phyloP scores from a whole-genome alignment of 2,113 vertebrate genomes.

The Mesocricetus auratus region DNA sequence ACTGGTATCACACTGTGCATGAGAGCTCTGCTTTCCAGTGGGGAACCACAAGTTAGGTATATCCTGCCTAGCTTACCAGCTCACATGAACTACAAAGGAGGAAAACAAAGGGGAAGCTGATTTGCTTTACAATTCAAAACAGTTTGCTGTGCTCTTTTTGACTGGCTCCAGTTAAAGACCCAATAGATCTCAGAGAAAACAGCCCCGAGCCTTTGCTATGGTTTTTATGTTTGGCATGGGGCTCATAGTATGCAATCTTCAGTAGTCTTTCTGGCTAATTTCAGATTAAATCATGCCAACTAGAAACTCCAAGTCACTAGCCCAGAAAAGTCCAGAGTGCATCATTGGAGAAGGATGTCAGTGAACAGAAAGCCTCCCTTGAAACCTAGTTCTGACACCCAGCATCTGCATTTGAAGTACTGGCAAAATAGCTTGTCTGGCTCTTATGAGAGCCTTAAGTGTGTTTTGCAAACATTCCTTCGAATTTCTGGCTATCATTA shows the following conservation, averaged over 20 bases:
- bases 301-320: slow-evolving; percentile 57
- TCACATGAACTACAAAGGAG: slow-evolving; percentile 65
- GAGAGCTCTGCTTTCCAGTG: slow-evolving; percentile 57
- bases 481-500: slow-evolving; percentile 58
- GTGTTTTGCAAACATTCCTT: slow-evolving; percentile 46
- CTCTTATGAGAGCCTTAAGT: neutral
- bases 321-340: slow-evolving; percentile 44
- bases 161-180: slow-evolving; percentile 80
- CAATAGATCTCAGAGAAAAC: slow-evolving; percentile 80
- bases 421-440: slow-evolving; percentile 19
- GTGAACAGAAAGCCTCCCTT: slow-evolving; percentile 47
- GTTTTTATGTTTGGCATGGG: slow-evolving; percentile 61
- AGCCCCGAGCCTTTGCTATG: slow-evolving; percentile 64
- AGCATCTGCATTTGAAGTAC: slow-evolving; percentile 34
- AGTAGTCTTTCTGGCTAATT: slow-evolving; percentile 67
- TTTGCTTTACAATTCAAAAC: slow-evolving; percentile 81
- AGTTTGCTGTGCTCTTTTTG: slow-evolving; percentile 85
- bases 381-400: slow-evolving; percentile 40
- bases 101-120: slow-evolving; percentile 79
- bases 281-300: slow-evolving; percentile 65
- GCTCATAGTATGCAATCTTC: slow-evolving; percentile 46
- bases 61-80: slow-evolving; percentile 50
- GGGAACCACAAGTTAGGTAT: slow-evolving; percentile 37
- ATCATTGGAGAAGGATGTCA: slow-evolving; percentile 29
- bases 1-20: neutral